These are phyloP conservation scores for Tetanocera ferruginea DNA, from an alignment of 2,888 invertebrate genomes.

Conservation along the genomic window DNA sequence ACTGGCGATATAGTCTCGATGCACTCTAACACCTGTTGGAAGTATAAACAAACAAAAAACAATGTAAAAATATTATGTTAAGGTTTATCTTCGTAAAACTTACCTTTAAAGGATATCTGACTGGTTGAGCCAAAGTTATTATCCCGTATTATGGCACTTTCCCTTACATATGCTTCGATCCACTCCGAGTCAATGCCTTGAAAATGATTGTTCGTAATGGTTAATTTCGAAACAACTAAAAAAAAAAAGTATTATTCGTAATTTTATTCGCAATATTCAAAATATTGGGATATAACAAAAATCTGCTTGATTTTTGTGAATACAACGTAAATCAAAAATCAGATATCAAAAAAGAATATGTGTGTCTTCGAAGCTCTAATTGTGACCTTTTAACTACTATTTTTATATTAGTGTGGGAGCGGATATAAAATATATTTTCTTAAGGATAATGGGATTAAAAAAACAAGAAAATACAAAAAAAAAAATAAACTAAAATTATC, in stretches of 20 bases:
- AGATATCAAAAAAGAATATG: too few relatives aligned
- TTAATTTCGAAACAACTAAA: slow-evolving; percentile 62
- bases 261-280: not conserved
- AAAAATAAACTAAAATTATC: too few relatives aligned
- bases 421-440: too few relatives aligned
- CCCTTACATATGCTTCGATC: slow-evolving; percentile 62
- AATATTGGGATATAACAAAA: not conserved
- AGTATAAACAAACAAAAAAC: not conserved
- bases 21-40: slow-evolving; percentile 57
- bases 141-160: slow-evolving; percentile 61
- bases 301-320: too few relatives aligned
- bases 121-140: slow-evolving; percentile 65
- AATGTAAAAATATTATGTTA: not conserved
- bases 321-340: too few relatives aligned
- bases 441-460: too few relatives aligned
- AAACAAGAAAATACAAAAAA: too few relatives aligned
- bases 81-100: not conserved
- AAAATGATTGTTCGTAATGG: slow-evolving; percentile 63
- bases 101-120: slow-evolving; percentile 65
- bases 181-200: slow-evolving; percentile 65
- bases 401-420: too few relatives aligned
- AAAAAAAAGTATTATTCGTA: not conserved
- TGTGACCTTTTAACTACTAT: too few relatives aligned
- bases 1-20: slow-evolving; percentile 62
- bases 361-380: too few relatives aligned